Percentiles rank a stretch among this genome's conserved stretches.
phyloP scores from a whole-genome alignment of 2,113 vertebrate genomes.

The Vanacampus margaritifer region DNA sequence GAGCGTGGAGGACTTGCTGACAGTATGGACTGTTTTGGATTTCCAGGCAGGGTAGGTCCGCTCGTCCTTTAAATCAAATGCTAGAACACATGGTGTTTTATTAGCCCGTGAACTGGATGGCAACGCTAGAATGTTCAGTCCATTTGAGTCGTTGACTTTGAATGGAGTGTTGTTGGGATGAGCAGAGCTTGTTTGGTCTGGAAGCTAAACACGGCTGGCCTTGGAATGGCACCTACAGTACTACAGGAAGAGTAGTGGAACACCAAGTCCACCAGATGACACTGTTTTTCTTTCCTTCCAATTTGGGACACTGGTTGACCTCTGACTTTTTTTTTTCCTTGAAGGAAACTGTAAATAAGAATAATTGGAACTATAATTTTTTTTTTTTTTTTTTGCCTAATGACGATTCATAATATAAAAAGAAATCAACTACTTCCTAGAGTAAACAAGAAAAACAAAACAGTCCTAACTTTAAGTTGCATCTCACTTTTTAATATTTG shows the following conservation, averaged over 20 bases:
- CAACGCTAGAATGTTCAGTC: not conserved
- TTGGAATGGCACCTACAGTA: not conserved
- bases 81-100: not conserved
- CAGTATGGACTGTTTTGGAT: conserved; percentile 70
- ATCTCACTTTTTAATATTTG: too few species aligned
- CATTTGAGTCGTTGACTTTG: not conserved
- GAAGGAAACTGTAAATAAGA: not conserved
- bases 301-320: not conserved
- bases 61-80: not conserved
- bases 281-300: not conserved
- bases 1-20: conserved; percentile 44
- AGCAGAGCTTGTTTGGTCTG: not conserved
- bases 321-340: not conserved
- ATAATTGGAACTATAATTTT: not conserved
- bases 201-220: not conserved
- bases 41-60: conserved; percentile 63
- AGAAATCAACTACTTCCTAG: too few species aligned
- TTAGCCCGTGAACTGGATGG: conserved; percentile 7
- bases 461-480: too few species aligned
- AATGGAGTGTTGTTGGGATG: not conserved
- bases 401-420: not conserved
- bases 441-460: too few species aligned
- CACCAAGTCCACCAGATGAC: not conserved
- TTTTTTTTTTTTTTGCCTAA: too few species aligned
- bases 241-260: not conserved